Conservation (phyloP, 2,797 vertebrate genomes). For the Sebastes oblongus region DNA sequence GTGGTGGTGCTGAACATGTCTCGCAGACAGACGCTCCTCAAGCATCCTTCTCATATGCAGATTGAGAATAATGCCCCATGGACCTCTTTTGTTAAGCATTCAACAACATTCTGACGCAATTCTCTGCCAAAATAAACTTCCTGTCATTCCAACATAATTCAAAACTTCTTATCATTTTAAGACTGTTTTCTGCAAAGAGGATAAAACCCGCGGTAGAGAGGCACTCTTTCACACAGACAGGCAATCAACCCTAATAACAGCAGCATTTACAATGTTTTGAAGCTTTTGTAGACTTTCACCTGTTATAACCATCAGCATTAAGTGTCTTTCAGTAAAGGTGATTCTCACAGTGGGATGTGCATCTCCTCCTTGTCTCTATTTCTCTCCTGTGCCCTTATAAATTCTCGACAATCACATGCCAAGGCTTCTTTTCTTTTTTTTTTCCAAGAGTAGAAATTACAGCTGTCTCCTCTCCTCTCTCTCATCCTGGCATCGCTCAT, state of each 20-base stretch:
- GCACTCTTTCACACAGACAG: conserved; percentile 47
- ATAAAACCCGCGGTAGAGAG: conserved; percentile 53
- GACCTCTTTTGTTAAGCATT: conserved; percentile 73
- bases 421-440: conserved; percentile 46
- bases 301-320: conserved; percentile 65
- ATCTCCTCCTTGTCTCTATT: conserved; percentile 61
- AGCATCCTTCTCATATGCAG: conserved; percentile 73
- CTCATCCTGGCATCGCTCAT: conserved; percentile 83
- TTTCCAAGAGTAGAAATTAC: conserved; percentile 79
- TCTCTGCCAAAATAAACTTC: conserved; percentile 71
- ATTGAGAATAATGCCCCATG: conserved; percentile 54
- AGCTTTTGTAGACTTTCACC: conserved; percentile 68
- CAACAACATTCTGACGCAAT: conserved; percentile 67
- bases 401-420: conserved; percentile 79
- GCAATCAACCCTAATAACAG: conserved; percentile 74
- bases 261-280: conserved; percentile 71
- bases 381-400: conserved; percentile 73
- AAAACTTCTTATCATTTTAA: conserved; percentile 71
- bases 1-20: conserved; percentile 38
- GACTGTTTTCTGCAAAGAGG: conserved; percentile 56
- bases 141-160: conserved; percentile 61
- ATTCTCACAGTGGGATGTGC: conserved; percentile 63
- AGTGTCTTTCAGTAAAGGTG: conserved; percentile 67
- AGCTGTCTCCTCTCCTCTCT: conserved; percentile 79
- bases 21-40: conserved; percentile 58